These are phyloP conservation scores for Eidolon dupreanum DNA, from an alignment of 2,797 vertebrate genomes.

Conservation along the genomic window DNA sequence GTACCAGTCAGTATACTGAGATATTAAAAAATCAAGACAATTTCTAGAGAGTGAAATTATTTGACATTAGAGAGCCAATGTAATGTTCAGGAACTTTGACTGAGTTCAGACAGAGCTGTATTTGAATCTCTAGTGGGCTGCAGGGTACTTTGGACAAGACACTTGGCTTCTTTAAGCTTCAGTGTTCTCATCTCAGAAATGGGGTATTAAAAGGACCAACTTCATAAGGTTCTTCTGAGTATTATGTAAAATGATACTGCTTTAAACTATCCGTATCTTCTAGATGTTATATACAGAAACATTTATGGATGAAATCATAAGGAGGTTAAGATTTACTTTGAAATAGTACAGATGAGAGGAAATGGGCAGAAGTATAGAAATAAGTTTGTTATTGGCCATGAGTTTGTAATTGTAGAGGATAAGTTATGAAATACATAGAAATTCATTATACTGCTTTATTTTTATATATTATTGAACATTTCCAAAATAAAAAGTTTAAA, in stretches of 20 bases:
- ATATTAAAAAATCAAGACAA: not conserved
- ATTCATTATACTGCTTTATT: not conserved
- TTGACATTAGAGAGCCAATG: not conserved
- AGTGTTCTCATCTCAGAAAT: not conserved
- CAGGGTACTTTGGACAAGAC: not conserved
- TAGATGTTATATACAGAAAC: not conserved
- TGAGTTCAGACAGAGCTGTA: not conserved
- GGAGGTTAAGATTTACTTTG: not conserved
- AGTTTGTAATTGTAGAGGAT: not conserved
- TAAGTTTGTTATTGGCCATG: not conserved
- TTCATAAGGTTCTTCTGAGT: not conserved
- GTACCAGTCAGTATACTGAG: not conserved
- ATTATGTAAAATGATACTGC: not conserved
- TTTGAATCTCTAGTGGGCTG: not conserved
- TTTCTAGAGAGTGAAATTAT: not conserved
- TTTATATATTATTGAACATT: constrained; percentile 8
- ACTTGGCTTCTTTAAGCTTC: not conserved
- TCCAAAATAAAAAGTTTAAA: not conserved
- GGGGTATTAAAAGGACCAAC: not conserved
- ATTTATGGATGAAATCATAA: not conserved
- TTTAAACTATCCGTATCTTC: not conserved
- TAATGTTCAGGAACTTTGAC: not conserved
- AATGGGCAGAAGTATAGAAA: not conserved
- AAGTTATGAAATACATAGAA: not conserved
- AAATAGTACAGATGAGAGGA: not conserved